Evolutionary conservation across 2,113 vertebrate genomes (phyloP).

Genomic region (Actinemys pallida): DNA sequence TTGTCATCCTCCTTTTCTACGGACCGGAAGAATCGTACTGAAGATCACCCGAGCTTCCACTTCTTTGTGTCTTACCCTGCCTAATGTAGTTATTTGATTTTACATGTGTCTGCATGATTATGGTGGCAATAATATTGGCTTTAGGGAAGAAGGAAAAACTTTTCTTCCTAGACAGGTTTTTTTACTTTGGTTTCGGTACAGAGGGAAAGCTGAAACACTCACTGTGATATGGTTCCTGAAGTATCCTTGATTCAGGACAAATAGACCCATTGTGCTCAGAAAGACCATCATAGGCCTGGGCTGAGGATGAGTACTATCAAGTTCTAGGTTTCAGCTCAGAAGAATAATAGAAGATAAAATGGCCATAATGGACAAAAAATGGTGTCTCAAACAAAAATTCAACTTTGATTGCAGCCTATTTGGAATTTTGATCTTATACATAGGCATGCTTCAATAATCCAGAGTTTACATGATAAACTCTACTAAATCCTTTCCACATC

Average conservation of each 20-base stretch:
- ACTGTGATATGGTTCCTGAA: background rate
- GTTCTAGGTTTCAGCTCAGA: background rate
- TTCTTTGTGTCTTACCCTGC: too few relatives aligned
- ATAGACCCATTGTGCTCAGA: background rate
- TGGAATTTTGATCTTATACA: background rate
- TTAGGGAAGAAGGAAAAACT: background rate
- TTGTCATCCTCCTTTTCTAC: too few relatives aligned
- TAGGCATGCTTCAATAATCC: background rate
- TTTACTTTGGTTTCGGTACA: background rate
- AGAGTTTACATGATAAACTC: background rate
- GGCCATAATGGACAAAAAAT: rapidly evolving
- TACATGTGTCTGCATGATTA: background rate
- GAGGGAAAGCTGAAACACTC: background rate
- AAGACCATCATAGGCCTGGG: background rate
- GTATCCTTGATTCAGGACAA: background rate
- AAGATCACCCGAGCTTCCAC: too few relatives aligned
- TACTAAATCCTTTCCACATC: background rate
- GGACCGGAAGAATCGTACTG: too few relatives aligned
- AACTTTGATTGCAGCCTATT: rapidly evolving
- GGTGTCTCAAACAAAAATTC: rapidly evolving
- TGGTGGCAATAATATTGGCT: background rate
- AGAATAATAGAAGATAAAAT: background rate
- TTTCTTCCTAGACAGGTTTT: background rate
- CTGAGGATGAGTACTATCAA: background rate
- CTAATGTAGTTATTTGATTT: background rate